Base-by-base conservation (phyloP, 2,113 vertebrate genomes). In the Polypterus bichir region DNA sequence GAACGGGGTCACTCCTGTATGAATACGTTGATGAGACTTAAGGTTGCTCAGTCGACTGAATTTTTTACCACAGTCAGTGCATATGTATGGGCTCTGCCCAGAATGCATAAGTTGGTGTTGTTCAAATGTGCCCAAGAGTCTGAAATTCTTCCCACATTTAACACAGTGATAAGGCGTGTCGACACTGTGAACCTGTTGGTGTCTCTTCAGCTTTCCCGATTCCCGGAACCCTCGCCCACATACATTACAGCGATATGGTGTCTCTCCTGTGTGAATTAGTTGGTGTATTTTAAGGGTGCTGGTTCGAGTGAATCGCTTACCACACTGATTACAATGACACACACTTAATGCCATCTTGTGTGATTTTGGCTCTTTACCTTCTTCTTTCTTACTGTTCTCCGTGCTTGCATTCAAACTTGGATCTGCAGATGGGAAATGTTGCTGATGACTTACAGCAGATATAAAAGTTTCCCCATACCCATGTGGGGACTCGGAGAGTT, bases 131-230 rank as follows among this genome's bases (percentile, higher is more conserved):
- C 7, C 47, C n/a, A 9, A 48, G 47, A 11, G 48, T 3, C 47
- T 46, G 27, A 60, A 60, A 27, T 11, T 48, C n/a, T 60, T 49
- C 11, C 59, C 59, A 3, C 59, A 60, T 6, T 60, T 48, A 3
- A 7, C 7, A 1, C 59, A 60, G 11, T 49, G 59, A 48, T 11
- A 60, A n/a, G 59, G 48, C 47, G 59, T 3, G 1, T 60, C 59
- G 2, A 6, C 48, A 0, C 5, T 47, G 48, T 60, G 59, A 8
- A 47, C 44, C n/a, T 73, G 77, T 58, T 74, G 71, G 65, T 76
- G 73, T 51, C 9, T 51, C 6, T 9, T 9, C 49, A 51, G 9
- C 9, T 6, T 9, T 9, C 49, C 49, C 6, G 49, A 51, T 9
- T 51, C 49, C 49, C 49, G 6, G 49, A 51, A 51, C 6, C 9